Evolutionary conservation across 2,113 vertebrate genomes (phyloP).

Genomic region (Oreotrochilus melanogaster): DNA sequence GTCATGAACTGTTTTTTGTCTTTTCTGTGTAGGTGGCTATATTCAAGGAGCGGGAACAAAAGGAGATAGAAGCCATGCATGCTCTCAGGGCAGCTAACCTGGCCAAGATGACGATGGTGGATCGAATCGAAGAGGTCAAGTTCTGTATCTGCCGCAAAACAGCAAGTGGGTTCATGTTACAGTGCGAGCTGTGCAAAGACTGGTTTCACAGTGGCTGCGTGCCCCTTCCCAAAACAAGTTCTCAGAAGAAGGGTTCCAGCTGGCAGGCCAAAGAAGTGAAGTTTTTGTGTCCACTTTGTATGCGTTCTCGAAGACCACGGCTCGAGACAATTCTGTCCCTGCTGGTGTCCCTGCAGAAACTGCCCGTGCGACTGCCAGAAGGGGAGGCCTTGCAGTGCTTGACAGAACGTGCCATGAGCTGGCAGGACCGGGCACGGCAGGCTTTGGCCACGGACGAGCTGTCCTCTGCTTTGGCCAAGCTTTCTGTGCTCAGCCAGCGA

Average conservation of each 20-base stretch:
- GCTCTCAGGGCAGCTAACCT: conserved; percentile 92
- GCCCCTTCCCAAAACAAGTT: conserved; percentile 90
- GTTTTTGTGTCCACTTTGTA: conserved; percentile 94
- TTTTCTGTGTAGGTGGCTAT: conserved; percentile 83
- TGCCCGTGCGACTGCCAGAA: conserved; percentile 93
- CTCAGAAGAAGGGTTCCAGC: conserved; percentile 90
- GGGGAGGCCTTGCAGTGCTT: conserved; percentile 95
- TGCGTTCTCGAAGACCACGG: conserved; percentile 92
- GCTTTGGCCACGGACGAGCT: conserved; percentile 93
- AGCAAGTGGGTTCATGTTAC: conserved; percentile 95
- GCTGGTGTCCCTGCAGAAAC: conserved; percentile 95
- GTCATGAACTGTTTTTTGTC: not conserved
- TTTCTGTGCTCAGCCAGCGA: conserved; percentile 95
- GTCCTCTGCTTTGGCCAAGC: conserved; percentile 95
- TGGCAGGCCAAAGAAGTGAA: conserved; percentile 97
- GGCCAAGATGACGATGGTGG: conserved; percentile 98
- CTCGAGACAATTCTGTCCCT: conserved; percentile 97
- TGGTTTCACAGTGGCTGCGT: conserved; percentile 97
- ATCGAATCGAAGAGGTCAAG: conserved; percentile 94
- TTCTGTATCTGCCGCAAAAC: conserved; percentile 96
- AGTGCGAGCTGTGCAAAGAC: conserved; percentile 98
- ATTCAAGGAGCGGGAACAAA: conserved; percentile 94
- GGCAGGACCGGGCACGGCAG: conserved; percentile 96
- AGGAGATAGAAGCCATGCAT: conserved; percentile 94
- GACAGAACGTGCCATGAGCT: conserved; percentile 97